Evolutionary conservation across 2,888 invertebrate species (phyloP).

Genomic region (Eretmocerus hayati): DNA sequence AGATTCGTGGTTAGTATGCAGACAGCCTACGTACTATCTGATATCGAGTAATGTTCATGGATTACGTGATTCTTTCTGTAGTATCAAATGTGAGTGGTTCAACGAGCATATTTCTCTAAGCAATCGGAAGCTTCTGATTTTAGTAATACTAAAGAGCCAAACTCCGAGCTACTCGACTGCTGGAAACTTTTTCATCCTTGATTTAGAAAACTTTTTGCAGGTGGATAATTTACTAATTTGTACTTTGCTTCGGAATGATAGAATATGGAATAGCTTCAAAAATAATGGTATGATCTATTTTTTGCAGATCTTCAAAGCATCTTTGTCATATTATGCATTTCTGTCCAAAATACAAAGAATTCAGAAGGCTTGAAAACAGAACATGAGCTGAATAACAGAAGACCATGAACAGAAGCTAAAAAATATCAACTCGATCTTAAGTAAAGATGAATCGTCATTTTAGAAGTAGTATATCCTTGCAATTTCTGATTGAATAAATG

Average conservation of each 20-base stretch:
- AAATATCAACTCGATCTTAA: too few species aligned
- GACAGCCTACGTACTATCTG: too few species aligned
- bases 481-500: too few species aligned
- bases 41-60: background rate
- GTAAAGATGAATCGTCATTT: too few species aligned
- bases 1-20: conserved; percentile 6
- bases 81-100: conserved; percentile 8
- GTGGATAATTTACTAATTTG: too few species aligned
- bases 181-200: conserved; percentile 6
- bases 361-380: too few species aligned
- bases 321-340: conserved; percentile 6
- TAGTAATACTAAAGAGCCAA: conserved; percentile 8
- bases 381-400: too few species aligned
- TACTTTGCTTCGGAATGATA: too few species aligned
- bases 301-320: conserved; percentile 14
- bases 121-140: conserved; percentile 3
- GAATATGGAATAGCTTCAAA: too few species aligned
- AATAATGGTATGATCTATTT: background rate
- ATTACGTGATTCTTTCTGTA: background rate
- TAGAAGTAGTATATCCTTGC: too few species aligned
- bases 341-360: too few species aligned
- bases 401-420: too few species aligned
- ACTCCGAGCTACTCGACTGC: conserved; percentile 1
- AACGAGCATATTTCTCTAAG: conserved; percentile 1
- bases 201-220: conserved; percentile 6